Percentiles rank a stretch among this genome's conserved stretches.
Conservation (phyloP, 2,888 invertebrate genomes). For the Embidobia sp. region DNA sequence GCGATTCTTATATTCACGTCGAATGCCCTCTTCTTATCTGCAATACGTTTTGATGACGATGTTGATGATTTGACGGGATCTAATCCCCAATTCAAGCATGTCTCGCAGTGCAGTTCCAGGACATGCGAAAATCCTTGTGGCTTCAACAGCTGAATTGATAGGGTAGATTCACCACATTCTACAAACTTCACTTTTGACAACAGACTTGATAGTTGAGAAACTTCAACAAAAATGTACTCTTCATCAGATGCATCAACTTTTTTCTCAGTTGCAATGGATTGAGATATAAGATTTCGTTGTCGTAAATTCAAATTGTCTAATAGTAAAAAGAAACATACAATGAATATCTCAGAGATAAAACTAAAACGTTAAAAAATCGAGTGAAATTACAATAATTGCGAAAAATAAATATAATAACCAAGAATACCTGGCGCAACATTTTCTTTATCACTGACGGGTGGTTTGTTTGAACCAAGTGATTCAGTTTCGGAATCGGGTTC, state of each 20-base stretch:
- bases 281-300: too few species aligned
- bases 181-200: background rate
- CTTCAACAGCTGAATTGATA: background rate
- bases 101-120: slow-evolving; percentile 11
- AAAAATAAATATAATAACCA: too few species aligned
- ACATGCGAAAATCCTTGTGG: slow-evolving; percentile 19
- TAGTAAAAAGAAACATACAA: too few species aligned
- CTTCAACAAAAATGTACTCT: background rate
- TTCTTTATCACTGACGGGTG: too few species aligned
- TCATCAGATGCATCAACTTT: background rate
- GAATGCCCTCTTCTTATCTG: slow-evolving; percentile 10
- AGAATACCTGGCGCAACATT: too few species aligned
- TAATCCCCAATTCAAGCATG: slow-evolving; percentile 4
- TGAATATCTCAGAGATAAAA: too few species aligned
- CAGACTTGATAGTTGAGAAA: background rate
- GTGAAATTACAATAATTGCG: too few species aligned
- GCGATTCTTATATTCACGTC: slow-evolving; percentile 14
- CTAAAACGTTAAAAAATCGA: too few species aligned
- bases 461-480: too few species aligned
- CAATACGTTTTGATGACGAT: slow-evolving; percentile 6
- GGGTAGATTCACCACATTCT: background rate
- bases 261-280: too few species aligned
- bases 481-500: too few species aligned
- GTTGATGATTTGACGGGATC: background rate
- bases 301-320: too few species aligned